Base-by-base conservation (phyloP, 2,113 vertebrate genomes). In the Opisthocomus hoazin region DNA sequence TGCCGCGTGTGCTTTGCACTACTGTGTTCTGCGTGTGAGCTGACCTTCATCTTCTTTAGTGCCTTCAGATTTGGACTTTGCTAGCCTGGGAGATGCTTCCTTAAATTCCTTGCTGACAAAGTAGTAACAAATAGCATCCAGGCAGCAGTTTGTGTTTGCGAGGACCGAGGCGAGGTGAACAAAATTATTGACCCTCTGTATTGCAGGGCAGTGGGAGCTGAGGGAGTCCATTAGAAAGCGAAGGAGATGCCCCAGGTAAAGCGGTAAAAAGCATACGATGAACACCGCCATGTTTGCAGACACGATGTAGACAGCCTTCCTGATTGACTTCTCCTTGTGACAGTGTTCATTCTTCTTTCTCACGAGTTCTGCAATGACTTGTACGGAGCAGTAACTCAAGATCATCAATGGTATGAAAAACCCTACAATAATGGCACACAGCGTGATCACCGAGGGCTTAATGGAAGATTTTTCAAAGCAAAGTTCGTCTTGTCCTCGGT, bases 61-160 rank as follows among this genome's bases (percentile, higher is more conserved):
- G 26, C 15, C 32, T 39, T 84, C 68, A 21, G 26, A 77, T 87
- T 87, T 96, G 54, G 91, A 60, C 39, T 36, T 85, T 1, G n/a
- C 27, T 34, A 91, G 48, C 39, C 83, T 94, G 66, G 91, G 10
- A 87, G 95, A 96, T 1, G 82, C 96, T 71, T 96, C 94, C 61
- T 97, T 95, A 46, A 97, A 97, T 65, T 97, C 97, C 54, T 88
- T 87, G 73, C 82, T 97, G 50, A 97, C 96, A 27, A 98, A 98
- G 51, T 98, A 98, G 94, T 97, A 98, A 32, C 92, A 96, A 63
- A 98, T 58, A 45, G 97, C 94, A 51, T 98, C 98, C 64, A 98
- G 84, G 75, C 95, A 97, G 61, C 97, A 98, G 94, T 98, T 98
- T 1, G 77, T 96, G 60, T 95, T 98, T 56, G 98, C 92, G 0